Base-by-base conservation (phyloP, 1,140 invertebrate genomes). In the Lordiphosa collinella region DNA sequence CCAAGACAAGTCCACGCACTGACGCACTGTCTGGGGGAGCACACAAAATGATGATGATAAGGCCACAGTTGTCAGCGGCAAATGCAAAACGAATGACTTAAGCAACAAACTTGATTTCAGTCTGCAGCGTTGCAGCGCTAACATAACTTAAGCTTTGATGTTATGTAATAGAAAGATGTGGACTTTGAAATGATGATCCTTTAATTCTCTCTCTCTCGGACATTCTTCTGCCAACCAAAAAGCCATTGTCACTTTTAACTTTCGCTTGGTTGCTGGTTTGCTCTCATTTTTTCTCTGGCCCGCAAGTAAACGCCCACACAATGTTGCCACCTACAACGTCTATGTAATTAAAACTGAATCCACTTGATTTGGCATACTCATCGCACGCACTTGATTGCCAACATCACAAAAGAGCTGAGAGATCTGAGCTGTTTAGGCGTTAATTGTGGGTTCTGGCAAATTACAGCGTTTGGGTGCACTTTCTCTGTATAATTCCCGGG, bases 381-480 rank as follows among this genome's bases (percentile, higher is more conserved):
- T 38, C 14, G 48, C 64, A 58, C 50, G 40, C 74, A 78, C 65
- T 76, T 76, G 71, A 80, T 80, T 75, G 76, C 71, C 76, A 76
- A 46, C 49, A 70, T 61, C 50, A 51, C 25, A n/a, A 32, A 58
- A 54, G 47, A 41, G 38, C 48, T 34, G 25, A 35, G 16, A 22
- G 13, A 7, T 36, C 8, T 34, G 11, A 52, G 34, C 57, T 63
- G 78, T 84, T 82, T 84, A 82, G 72, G 78, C 78, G 78, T 84
- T 82, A 82, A 82, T 82, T 82, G 66, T 55, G 68, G 72, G 79
- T 82, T 82, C 78, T 73, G 64, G 75, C 58, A 80, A 80, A 80
- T 80, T 80, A 80, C 40, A 61, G 65, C 61, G 4, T 29, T 67
- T 54, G 68, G 44, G 44, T 71, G 71, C 78, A 82, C 76, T 82